phyloP scores from a whole-genome alignment of 2,888 invertebrate species.

The Fragum sueziense region DNA sequence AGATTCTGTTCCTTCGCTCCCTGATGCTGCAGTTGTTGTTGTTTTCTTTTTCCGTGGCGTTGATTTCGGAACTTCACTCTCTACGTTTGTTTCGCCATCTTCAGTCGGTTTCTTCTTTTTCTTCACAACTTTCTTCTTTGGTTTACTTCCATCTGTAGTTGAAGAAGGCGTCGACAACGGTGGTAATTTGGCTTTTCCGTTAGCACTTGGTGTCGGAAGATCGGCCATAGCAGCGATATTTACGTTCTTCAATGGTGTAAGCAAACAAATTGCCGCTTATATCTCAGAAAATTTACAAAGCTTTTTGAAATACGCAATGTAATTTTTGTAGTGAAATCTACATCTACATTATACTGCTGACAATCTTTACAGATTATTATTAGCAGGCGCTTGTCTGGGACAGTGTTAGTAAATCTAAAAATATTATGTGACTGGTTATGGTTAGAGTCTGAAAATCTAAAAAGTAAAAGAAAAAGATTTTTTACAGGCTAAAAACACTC shows the following conservation, averaged over 20 bases:
- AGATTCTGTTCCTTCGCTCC: conserved; percentile 50
- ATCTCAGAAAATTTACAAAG: too few relatives aligned
- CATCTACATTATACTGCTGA: too few relatives aligned
- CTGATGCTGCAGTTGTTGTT: conserved; percentile 48
- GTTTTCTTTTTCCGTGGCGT: conserved; percentile 63
- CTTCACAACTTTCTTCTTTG: conserved; percentile 65
- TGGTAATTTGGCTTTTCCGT: conserved; percentile 64
- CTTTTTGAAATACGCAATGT: too few relatives aligned
- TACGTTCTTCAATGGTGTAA: conserved; percentile 30
- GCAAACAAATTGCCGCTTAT: conserved; percentile 26
- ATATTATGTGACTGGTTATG: too few relatives aligned
- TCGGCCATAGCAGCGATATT: conserved; percentile 62
- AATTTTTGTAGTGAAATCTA: too few relatives aligned
- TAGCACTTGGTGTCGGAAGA: conserved; percentile 40
- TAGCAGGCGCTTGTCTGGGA: too few relatives aligned
- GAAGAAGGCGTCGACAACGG: conserved; percentile 60
- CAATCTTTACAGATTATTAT: too few relatives aligned
- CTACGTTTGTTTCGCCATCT: conserved; percentile 26
- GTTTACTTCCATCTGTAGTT: conserved; percentile 45
- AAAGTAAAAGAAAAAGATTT: too few relatives aligned
- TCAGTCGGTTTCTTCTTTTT: conserved; percentile 69
- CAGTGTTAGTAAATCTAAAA: too few relatives aligned
- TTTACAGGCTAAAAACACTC: too few relatives aligned
- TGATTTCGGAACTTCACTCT: conserved; percentile 53
- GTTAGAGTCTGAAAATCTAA: too few relatives aligned